These are phyloP conservation scores for Leptinotarsa defecta DNA, from an alignment of 1,140 invertebrate species.

Conservation along the genomic window DNA sequence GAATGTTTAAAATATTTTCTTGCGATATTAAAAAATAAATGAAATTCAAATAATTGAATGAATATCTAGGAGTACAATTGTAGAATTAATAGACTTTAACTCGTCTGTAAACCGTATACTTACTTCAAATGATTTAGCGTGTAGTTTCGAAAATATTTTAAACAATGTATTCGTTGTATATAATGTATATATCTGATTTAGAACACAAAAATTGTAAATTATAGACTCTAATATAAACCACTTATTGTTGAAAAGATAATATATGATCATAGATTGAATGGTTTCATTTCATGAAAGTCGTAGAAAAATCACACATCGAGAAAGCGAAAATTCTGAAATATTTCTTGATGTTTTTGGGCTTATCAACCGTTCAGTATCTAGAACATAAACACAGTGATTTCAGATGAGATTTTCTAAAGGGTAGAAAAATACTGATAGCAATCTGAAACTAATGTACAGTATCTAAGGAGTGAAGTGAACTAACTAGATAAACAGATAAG, in stretches of 20 bases:
- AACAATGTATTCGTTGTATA: constrained; percentile 45
- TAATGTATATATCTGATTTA: constrained; percentile 49
- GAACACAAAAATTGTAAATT: constrained; percentile 50
- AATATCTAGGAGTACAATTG: background rate
- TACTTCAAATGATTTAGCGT: constrained; percentile 24
- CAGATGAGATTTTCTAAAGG: too few species aligned
- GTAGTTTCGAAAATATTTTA: constrained; percentile 43
- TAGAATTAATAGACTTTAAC: background rate
- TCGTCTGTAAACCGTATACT: background rate
- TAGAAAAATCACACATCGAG: background rate
- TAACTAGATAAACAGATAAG: too few species aligned
- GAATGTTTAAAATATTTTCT: constrained; percentile 48
- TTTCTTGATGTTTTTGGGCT: too few species aligned
- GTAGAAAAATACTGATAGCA: too few species aligned
- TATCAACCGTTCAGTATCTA: too few species aligned
- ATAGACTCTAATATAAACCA: constrained; percentile 46
- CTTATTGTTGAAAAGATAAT: constrained; percentile 52
- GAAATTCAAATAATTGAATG: background rate
- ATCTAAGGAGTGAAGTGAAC: too few species aligned
- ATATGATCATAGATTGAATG: constrained; percentile 44
- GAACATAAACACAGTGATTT: too few species aligned
- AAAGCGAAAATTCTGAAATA: too few species aligned
- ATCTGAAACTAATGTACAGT: too few species aligned
- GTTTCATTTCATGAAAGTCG: background rate
- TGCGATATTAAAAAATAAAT: background rate